A percentile compares a stretch with the other conserved stretches of the same genome.
Evolutionary conservation across 1,140 invertebrate species (phyloP).

Genomic region (Aphaenogaster rudis): DNA sequence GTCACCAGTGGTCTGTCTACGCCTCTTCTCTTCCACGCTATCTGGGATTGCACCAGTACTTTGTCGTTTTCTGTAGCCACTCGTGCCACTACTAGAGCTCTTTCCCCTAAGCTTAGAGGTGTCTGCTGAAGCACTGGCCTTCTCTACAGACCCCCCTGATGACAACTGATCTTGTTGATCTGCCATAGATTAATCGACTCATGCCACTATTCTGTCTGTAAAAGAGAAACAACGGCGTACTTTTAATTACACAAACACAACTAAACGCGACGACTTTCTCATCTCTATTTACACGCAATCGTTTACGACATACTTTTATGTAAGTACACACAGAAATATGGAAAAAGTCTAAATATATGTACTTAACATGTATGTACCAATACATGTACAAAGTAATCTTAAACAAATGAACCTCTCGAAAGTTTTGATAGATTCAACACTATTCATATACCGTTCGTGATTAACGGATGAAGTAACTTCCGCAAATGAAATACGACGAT

Average conservation of each 20-base stretch:
- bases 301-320: neutral
- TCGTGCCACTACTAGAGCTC: constrained; percentile 80
- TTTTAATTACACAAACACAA: neutral
- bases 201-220: constrained; percentile 87
- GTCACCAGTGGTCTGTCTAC: constrained; percentile 80
- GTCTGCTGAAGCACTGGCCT: constrained; percentile 87
- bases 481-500: neutral
- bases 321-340: neutral
- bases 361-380: no score
- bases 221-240: constrained; percentile 59
- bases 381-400: neutral
- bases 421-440: neutral
- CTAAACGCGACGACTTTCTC: neutral
- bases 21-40: constrained; percentile 84
- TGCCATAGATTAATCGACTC: constrained; percentile 88
- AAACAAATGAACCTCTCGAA: neutral
- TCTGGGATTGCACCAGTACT: constrained; percentile 81
- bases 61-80: constrained; percentile 85
- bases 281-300: neutral
- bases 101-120: constrained; percentile 86
- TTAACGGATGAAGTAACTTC: neutral
- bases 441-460: neutral
- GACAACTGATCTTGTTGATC: constrained; percentile 88
- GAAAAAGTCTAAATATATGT: neutral
- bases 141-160: constrained; percentile 87